These are phyloP conservation scores for Condylura cristata DNA, from an alignment of 2,113 vertebrate species.

Conservation along the genomic window DNA sequence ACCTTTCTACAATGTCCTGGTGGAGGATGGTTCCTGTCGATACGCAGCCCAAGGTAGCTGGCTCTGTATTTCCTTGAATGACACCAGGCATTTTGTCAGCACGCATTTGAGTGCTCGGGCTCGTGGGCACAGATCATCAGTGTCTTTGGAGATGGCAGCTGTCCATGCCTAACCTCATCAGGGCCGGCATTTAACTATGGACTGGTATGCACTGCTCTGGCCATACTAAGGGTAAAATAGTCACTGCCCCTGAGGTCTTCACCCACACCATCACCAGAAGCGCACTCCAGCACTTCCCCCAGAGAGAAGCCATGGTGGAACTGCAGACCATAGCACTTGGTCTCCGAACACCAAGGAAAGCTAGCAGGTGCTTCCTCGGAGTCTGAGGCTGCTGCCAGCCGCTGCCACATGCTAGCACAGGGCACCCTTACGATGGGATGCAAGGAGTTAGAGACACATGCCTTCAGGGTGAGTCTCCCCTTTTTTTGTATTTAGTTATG, in stretches of 20 bases:
- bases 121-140: accelerated
- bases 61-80: not conserved
- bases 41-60: constrained; percentile 95
- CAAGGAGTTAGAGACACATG: not conserved
- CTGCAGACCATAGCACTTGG: not conserved
- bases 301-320: not conserved
- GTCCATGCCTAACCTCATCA: not conserved
- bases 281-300: not conserved
- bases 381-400: not conserved
- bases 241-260: accelerated
- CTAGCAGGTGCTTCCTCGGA: not conserved
- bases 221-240: accelerated
- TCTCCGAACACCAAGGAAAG: not conserved
- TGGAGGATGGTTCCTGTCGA: constrained; percentile 96
- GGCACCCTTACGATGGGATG: not conserved
- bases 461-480: not conserved
- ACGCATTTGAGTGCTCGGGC: not conserved
- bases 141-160: not conserved
- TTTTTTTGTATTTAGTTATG: too few relatives aligned
- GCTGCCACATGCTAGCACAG: not conserved
- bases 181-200: not conserved
- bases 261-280: not conserved
- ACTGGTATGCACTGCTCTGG: accelerated
- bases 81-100: accelerated
- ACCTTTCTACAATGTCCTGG: constrained; percentile 97